A percentile compares a stretch with the other conserved stretches of the same genome.
Conservation (phyloP, 2,797 vertebrate species). For the Simalia tracyae region DNA sequence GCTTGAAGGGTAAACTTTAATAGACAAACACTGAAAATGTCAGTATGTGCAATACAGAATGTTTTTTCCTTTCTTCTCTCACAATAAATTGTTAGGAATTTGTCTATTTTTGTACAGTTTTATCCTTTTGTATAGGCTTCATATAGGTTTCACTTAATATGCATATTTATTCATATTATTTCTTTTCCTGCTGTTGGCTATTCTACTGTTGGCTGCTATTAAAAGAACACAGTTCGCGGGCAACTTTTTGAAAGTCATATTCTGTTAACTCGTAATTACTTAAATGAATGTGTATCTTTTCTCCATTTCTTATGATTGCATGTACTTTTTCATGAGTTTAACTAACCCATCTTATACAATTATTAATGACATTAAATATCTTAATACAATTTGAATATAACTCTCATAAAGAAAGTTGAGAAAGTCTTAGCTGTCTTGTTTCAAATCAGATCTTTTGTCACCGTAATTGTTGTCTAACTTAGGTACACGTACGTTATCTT, state of each 20-base stretch:
- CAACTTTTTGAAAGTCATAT: background rate
- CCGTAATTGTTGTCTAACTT: background rate
- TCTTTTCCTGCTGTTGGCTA: slow-evolving; percentile 1
- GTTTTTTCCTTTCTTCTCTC: background rate
- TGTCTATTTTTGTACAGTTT: slow-evolving; percentile 3
- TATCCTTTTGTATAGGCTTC: background rate
- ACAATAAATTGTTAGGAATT: background rate
- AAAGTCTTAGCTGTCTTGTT: background rate
- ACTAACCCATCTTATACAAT: background rate
- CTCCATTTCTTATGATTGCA: background rate
- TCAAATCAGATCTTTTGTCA: background rate
- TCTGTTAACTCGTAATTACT: background rate
- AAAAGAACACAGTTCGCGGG: background rate
- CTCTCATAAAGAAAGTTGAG: background rate
- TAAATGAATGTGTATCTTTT: background rate
- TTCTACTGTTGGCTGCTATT: background rate
- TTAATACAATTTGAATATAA: background rate
- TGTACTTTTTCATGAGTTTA: background rate
- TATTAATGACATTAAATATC: background rate
- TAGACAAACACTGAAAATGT: background rate
- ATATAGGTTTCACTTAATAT: background rate
- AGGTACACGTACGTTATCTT: background rate
- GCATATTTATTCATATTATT: slow-evolving; percentile 5
- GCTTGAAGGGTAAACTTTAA: background rate
- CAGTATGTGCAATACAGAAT: background rate